Percentiles rank a stretch among this genome's conserved stretches.
These are phyloP conservation scores for Anthopleura sola DNA, from an alignment of 64 coral and sea anemone genomes.

Conservation along the genomic window DNA sequence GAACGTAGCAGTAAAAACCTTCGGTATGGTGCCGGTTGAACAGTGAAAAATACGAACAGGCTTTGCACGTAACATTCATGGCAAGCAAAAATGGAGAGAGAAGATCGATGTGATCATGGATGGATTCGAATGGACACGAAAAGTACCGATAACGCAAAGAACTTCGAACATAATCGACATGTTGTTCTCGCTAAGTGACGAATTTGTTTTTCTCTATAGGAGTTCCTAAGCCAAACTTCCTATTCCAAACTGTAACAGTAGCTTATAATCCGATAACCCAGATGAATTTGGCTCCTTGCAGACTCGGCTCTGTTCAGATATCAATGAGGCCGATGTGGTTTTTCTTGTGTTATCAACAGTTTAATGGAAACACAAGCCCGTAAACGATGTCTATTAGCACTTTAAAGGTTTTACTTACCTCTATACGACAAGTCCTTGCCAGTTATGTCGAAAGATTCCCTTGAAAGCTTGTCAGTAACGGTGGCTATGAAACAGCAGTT, in stretches of 20 bases:
- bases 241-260: background rate
- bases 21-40: background rate
- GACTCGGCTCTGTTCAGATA: background rate
- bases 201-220: background rate
- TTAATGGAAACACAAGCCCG: background rate
- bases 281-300: background rate
- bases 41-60: background rate
- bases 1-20: background rate
- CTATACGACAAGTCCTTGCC: background rate
- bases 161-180: background rate
- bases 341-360: background rate
- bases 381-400: constrained; percentile 12
- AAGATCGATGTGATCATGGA: background rate
- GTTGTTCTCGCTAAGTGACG: background rate
- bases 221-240: background rate
- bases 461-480: constrained; percentile 5
- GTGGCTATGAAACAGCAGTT: background rate
- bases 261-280: constrained; percentile 13
- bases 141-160: background rate
- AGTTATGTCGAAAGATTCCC: constrained; percentile 7
- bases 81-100: background rate
- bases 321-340: background rate
- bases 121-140: background rate
- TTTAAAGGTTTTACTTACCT: background rate
- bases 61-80: background rate